These are phyloP conservation scores for Agonopterix alstromeriana DNA, from an alignment of 2,888 invertebrate genomes.

Conservation along the genomic window DNA sequence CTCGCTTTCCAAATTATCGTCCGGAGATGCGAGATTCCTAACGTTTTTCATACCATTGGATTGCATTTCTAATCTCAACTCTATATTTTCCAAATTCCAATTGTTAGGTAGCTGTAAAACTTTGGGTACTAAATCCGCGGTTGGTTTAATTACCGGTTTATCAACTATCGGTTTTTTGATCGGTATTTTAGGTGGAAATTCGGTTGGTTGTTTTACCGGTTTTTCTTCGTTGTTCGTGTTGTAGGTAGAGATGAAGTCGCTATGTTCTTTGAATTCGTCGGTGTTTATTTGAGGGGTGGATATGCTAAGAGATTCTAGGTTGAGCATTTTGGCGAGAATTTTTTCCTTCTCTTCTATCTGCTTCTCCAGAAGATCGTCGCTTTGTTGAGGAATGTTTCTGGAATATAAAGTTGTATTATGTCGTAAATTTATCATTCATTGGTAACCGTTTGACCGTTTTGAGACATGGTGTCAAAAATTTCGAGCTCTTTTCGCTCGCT, in stretches of 20 bases:
- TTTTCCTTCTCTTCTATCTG: slow-evolving; percentile 87
- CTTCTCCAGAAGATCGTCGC: slow-evolving; percentile 81
- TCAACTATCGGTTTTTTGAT: slow-evolving; percentile 6
- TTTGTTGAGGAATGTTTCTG: slow-evolving; percentile 69
- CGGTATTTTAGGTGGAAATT: slow-evolving; percentile 4
- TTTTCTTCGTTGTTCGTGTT: slow-evolving; percentile 8
- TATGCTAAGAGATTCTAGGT: slow-evolving; percentile 74
- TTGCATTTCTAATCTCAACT: slow-evolving; percentile 50
- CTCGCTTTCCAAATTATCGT: slow-evolving; percentile 57
- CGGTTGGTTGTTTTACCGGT: slow-evolving; percentile 10
- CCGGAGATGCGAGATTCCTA: slow-evolving; percentile 43
- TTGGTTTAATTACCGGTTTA: slow-evolving; percentile 8
- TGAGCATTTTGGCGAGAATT: slow-evolving; percentile 80
- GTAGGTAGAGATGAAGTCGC: slow-evolving; percentile 8
- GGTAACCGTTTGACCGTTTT: no score
- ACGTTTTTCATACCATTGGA: slow-evolving; percentile 36
- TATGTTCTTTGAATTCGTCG: slow-evolving; percentile 13
- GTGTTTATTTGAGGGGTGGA: slow-evolving; percentile 13
- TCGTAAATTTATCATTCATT: no score
- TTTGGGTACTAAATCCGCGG: slow-evolving; percentile 59
- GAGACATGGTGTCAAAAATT: no score
- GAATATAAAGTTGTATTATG: slow-evolving; percentile 12
- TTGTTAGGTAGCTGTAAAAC: slow-evolving; percentile 73
- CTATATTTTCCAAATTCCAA: slow-evolving; percentile 76
- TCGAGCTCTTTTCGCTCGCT: no score